Evolutionary conservation across 2,113 vertebrate genomes (phyloP), one percentile per base, ranked within the genome.

Genomic region (Mesoclemmys tuberculata): DNA sequence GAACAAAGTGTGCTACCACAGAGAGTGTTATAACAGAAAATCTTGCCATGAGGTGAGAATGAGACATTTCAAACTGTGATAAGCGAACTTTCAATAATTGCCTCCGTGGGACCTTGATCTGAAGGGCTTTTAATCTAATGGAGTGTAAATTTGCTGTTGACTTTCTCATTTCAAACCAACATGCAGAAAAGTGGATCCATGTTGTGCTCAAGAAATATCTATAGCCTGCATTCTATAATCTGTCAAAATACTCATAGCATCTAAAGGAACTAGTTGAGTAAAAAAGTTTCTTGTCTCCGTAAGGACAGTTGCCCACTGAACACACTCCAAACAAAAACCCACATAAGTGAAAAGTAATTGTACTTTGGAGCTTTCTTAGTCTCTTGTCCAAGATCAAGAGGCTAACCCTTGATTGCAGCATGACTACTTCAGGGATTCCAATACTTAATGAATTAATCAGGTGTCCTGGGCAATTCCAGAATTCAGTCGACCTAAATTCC

Each of bases 161-260:
- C 82, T 92, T 89, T 74, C 79, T 77, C 22, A 88, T 96, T 97
- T 96, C 56, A 80, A 88, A 88, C 26, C 71, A 90, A 84, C 18
- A 64, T 88, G 80, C 68, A 92, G 80, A 89, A 81, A 75, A 94
- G 71, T n/a, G 61, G 58, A 88, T 51, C 78, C 31, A 77, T 24
- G 56, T 58, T 56, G 64, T 24, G 51, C 79, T 92, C 75, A 81
- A 89, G 58, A 86, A 93, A 96, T 85, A 92, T 78, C 92, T 92
- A 87, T 35, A 88, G 38, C 24, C 9, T 84, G 10, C 31, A 82
- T 12, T 87, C 54, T 58, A 85, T 80, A 83, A 64, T 79, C 80
- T 84, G n/a, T 79, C 92, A 93, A 95, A 95, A 92, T 91, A 85
- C 94, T 80, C 52, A 83, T n/a, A 94, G 58, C 27, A 90, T 64